These are phyloP conservation scores for Melanotaenia pygmaea DNA, from an alignment of 2,797 vertebrate genomes.

Conservation along the genomic window DNA sequence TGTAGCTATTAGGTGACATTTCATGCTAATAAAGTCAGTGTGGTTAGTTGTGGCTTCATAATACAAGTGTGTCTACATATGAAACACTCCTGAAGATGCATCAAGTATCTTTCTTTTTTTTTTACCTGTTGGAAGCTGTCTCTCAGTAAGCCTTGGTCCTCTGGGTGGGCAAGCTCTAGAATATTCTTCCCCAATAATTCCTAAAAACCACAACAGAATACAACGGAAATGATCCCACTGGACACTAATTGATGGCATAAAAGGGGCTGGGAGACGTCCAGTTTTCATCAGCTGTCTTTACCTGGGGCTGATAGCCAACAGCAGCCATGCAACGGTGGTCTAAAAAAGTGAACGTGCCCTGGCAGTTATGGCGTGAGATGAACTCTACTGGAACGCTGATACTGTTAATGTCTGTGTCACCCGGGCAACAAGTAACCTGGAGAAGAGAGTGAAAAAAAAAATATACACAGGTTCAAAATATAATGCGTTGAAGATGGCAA, in stretches of 20 bases:
- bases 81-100: not conserved
- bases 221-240: not conserved
- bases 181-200: conserved; percentile 96
- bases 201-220: conserved; percentile 71
- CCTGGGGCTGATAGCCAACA: conserved; percentile 94
- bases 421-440: conserved; percentile 95
- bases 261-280: not conserved
- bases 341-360: conserved; percentile 94
- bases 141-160: conserved; percentile 92
- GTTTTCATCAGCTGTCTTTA: conserved; percentile 59
- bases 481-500: not conserved
- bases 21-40: not conserved
- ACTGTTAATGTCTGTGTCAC: conserved; percentile 87
- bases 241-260: not conserved
- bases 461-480: not conserved
- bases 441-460: not conserved
- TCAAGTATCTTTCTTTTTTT: not conserved
- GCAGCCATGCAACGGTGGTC: conserved; percentile 94
- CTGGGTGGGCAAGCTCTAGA: conserved; percentile 92
- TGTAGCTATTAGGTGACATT: not conserved
- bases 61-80: not conserved
- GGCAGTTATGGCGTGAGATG: conserved; percentile 95
- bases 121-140: conserved; percentile 97
- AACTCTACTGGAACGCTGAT: conserved; percentile 93
- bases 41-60: not conserved